phyloP scores from a whole-genome alignment of 2,888 invertebrate species.

The Cremastinae sp. region DNA sequence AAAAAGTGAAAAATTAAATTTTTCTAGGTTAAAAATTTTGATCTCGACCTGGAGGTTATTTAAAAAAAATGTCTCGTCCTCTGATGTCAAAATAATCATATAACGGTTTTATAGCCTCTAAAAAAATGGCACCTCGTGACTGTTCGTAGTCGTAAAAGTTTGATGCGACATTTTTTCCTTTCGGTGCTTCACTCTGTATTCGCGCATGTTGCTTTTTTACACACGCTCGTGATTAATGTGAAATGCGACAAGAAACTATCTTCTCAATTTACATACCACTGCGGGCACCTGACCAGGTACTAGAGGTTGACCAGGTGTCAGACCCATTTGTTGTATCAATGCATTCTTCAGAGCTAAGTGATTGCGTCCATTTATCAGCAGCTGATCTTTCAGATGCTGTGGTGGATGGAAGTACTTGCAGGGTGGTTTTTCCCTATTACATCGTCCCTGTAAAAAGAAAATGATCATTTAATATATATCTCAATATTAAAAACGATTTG shows the following conservation, averaged over 20 bases:
- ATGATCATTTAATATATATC: too few species aligned
- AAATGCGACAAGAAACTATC: slow-evolving; percentile 6
- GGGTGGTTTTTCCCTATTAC: slow-evolving; percentile 99
- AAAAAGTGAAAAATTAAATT: too few species aligned
- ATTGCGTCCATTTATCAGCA: slow-evolving; percentile 99
- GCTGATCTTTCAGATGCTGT: slow-evolving; percentile 99
- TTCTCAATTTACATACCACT: slow-evolving; percentile 87
- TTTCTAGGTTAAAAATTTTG: too few species aligned
- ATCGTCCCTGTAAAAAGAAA: slow-evolving; percentile 97
- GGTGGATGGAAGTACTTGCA: slow-evolving; percentile 99
- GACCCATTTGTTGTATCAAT: slow-evolving; percentile 97
- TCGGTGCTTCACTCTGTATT: slow-evolving; percentile 9
- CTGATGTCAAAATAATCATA: too few species aligned
- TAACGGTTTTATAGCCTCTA: too few species aligned
- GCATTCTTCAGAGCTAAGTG: slow-evolving; percentile 99
- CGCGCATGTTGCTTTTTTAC: slow-evolving; percentile 1
- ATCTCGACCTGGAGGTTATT: background rate
- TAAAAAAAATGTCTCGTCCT: background rate
- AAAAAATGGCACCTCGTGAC: too few species aligned
- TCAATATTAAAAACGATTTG: too few species aligned
- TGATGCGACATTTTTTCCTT: background rate
- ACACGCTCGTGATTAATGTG: slow-evolving; percentile 5
- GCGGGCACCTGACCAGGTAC: slow-evolving; percentile 96
- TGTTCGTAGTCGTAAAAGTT: too few species aligned
- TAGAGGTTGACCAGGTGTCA: slow-evolving; percentile 93